A percentile compares a stretch with the other conserved stretches of the same genome.
phyloP scores from a whole-genome alignment of 2,113 vertebrate genomes.

The Tympanuchus pallidicinctus region DNA sequence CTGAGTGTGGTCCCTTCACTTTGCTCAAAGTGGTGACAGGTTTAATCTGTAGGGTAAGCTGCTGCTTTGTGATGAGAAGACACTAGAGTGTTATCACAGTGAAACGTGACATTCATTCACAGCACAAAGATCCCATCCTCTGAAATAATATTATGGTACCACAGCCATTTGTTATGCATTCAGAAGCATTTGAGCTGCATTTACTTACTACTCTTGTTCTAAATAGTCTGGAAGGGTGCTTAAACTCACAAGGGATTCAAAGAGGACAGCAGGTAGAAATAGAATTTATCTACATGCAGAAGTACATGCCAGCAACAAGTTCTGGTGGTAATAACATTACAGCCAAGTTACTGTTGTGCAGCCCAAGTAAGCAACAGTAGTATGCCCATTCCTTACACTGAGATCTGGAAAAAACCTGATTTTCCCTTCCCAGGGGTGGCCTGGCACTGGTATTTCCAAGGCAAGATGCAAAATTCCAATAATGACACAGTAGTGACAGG shows the following conservation, averaged over 20 bases:
- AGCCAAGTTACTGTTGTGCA: not conserved
- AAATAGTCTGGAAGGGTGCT: not conserved
- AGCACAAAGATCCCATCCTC: not conserved
- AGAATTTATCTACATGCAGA: fast-evolving
- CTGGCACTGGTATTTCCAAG: not conserved
- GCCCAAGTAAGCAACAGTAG: not conserved
- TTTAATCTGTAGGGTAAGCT: not conserved
- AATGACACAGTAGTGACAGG: not conserved
- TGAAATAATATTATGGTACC: not conserved
- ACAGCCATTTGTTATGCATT: not conserved
- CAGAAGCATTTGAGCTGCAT: not conserved
- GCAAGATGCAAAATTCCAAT: not conserved
- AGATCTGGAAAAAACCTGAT: not conserved
- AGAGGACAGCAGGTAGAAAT: not conserved
- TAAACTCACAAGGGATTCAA: fast-evolving
- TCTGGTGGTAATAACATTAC: not conserved
- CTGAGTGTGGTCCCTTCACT: not conserved
- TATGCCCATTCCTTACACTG: not conserved
- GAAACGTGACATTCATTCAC: not conserved
- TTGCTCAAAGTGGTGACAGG: not conserved
- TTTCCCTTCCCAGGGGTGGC: not conserved
- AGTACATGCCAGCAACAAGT: fast-evolving
- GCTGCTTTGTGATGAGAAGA: not conserved
- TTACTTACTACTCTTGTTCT: not conserved
- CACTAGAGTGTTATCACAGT: not conserved